phyloP scores from a whole-genome alignment of 2,888 invertebrate species.

The Notocelia uddmanniana region DNA sequence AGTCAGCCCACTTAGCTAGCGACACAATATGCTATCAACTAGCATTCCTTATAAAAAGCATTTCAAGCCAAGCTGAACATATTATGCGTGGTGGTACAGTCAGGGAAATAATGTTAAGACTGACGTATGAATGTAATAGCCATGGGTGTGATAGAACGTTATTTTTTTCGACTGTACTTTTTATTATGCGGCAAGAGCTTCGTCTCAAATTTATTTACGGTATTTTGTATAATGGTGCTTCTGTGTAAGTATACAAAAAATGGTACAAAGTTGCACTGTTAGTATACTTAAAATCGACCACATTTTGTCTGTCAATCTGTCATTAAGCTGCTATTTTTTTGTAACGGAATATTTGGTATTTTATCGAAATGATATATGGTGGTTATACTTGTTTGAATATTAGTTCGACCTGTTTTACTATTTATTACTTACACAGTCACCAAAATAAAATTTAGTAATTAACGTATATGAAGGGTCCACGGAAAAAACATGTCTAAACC shows the following conservation, averaged over 20 bases:
- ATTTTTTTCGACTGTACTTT: slow-evolving; percentile 43
- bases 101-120: slow-evolving; percentile 42
- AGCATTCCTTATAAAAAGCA: slow-evolving; percentile 67
- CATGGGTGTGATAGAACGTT: slow-evolving; percentile 31
- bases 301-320: background rate
- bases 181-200: slow-evolving; percentile 14
- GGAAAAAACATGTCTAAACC: too few relatives aligned
- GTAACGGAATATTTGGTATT: too few relatives aligned
- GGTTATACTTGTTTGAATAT: too few relatives aligned
- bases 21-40: slow-evolving; percentile 59
- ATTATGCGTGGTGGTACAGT: slow-evolving; percentile 43
- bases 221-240: slow-evolving; percentile 8
- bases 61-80: slow-evolving; percentile 62
- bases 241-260: slow-evolving; percentile 23
- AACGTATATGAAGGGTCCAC: too few relatives aligned
- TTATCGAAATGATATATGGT: too few relatives aligned
- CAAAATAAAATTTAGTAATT: slow-evolving; percentile 48
- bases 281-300: slow-evolving; percentile 10
- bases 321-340: background rate
- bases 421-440: slow-evolving; percentile 26
- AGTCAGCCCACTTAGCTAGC: slow-evolving; percentile 54
- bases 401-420: background rate
- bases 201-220: slow-evolving; percentile 28
- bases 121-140: slow-evolving; percentile 38
- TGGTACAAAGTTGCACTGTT: background rate